Conservation (phyloP, 1,140 invertebrate species). For the Cepaea nemoralis region DNA sequence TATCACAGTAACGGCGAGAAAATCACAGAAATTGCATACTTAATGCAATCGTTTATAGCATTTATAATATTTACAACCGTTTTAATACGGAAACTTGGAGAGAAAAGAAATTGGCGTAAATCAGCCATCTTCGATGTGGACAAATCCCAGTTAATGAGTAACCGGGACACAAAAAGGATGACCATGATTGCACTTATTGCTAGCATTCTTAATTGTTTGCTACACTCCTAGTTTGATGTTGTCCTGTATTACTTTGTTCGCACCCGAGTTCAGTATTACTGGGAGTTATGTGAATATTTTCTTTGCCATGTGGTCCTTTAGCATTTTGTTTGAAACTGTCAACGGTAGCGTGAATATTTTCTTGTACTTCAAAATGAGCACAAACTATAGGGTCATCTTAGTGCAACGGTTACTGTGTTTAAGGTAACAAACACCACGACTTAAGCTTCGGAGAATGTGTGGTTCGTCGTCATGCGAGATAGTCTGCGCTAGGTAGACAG, state of each 20-base stretch:
- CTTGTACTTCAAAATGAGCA: slow-evolving; percentile 10
- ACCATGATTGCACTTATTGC: not conserved
- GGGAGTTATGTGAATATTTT: not conserved
- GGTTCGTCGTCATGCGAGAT: no score
- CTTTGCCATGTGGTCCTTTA: not conserved
- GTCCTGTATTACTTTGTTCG: not conserved
- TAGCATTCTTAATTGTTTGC: not conserved
- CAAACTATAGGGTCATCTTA: not conserved
- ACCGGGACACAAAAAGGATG: not conserved
- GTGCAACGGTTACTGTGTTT: not conserved
- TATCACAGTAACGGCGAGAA: not conserved
- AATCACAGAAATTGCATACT: not conserved
- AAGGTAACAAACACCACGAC: no score
- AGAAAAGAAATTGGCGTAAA: not conserved
- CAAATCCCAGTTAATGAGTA: not conserved
- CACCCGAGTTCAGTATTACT: not conserved
- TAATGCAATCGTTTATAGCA: not conserved
- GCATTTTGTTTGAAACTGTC: not conserved
- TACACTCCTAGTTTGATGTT: not conserved
- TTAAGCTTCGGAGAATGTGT: no score
- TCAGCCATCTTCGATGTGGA: not conserved
- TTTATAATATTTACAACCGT: not conserved
- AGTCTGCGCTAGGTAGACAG: no score
- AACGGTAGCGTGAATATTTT: slow-evolving; percentile 24
- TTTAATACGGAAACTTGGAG: not conserved